Base-by-base conservation (phyloP, 1,140 invertebrate genomes). In the Drosophila rhopaloa region DNA sequence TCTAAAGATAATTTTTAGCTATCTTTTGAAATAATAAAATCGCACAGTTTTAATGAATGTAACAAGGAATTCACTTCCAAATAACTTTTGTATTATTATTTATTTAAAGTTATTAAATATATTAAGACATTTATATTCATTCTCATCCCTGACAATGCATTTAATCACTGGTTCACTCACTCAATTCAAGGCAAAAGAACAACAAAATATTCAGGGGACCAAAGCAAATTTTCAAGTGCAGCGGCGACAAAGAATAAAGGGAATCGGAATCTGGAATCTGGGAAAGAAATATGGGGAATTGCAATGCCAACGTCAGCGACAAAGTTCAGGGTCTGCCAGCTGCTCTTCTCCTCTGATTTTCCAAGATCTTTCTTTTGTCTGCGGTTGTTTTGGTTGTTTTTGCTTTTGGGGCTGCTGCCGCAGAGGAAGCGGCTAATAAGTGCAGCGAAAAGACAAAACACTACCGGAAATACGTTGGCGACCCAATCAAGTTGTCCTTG, bases 401-500 rank as follows among this genome's bases (percentile, higher is more conserved):
- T 41, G 44, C 9, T 35, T 43, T 46, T 43, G 24, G 16, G 37
- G n/a, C 27, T 51, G 53, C 27, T 51, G 53, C 55, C 63, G 80
- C 71, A 68, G 48, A 86, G 82, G 82, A 85, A 81, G 68, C 82
- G 68, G 78, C 82, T 81, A 81, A 85, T 85, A 85, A 85, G 74
- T 85, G 74, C 82, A 84, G 47, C 40, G 48, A 76, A 62, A 43
- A 79, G 76, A 80, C 70, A 68, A 79, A 73, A 72, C 48, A 54
- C 57, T 60, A 62, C 82, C 77, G 81, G 81, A 85, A 85, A 85
- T 86, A 71, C 79, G 63, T 74, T 85, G 78, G 67, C 80, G 56
- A 70, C 61, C 65, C 55, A 81, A 81, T 81, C 58, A 84, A 68
- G 66, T 67, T 83, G 81, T 67, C 72, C 81, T 84, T 85, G 81